phyloP scores from a whole-genome alignment of 1,140 invertebrate genomes.

The Polypedilum vanderplanki region DNA sequence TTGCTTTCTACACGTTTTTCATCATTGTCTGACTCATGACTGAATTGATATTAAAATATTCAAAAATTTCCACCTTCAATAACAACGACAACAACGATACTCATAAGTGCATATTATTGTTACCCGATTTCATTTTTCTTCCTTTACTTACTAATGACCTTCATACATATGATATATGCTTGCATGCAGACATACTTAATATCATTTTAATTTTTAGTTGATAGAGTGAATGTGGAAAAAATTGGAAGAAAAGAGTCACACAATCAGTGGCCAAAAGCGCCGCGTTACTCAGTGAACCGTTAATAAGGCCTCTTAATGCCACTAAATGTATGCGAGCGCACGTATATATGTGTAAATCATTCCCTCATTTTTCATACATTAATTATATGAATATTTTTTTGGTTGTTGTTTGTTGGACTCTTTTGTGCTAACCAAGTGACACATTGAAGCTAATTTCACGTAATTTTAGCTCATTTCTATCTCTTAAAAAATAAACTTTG shows the following conservation, averaged over 20 bases:
- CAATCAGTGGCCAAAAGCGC: background rate
- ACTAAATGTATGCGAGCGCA: background rate
- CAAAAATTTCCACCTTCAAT: too few species aligned
- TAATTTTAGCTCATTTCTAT: slow-evolving; percentile 1
- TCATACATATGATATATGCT: background rate
- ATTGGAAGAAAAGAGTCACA: too few species aligned
- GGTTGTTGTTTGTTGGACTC: background rate
- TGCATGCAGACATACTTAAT: background rate
- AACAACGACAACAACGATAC: too few species aligned
- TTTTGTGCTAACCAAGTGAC: background rate
- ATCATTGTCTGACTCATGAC: background rate
- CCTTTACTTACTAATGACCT: background rate
- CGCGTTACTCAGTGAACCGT: background rate
- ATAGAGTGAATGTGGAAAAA: too few species aligned
- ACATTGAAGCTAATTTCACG: slow-evolving; percentile 6
- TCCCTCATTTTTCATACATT: slow-evolving; percentile 10
- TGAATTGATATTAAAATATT: too few species aligned
- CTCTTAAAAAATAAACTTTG: background rate
- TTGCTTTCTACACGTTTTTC: background rate
- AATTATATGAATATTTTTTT: background rate
- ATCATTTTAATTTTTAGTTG: slow-evolving; percentile 2
- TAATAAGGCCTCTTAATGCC: background rate
- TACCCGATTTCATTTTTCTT: too few species aligned
- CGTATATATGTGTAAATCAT: background rate
- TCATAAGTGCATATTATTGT: too few species aligned